phyloP scores from a whole-genome alignment of 2,888 invertebrate genomes.

The Trichacis sp. region DNA sequence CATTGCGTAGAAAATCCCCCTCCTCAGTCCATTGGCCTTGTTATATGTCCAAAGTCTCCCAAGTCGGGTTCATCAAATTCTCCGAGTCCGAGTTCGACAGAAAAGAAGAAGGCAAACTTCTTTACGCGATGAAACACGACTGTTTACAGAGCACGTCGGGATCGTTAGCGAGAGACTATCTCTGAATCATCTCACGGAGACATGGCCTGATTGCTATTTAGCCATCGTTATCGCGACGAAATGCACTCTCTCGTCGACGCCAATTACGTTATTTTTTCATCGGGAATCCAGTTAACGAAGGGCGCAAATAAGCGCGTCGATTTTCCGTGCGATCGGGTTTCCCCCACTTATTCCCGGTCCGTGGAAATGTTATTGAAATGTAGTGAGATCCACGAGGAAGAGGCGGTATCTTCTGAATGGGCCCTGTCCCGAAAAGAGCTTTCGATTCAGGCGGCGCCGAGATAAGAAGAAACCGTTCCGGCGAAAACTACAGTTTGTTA shows the following conservation, averaged over 20 bases:
- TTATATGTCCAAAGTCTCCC: not conserved
- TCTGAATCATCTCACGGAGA: not conserved
- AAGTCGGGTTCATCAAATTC: not conserved
- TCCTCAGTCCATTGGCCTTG: not conserved
- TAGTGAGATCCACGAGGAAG: too few relatives aligned
- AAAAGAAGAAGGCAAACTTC: constrained; percentile 5
- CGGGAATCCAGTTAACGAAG: too few relatives aligned
- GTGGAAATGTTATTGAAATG: constrained; percentile 2
- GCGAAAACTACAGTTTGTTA: constrained; percentile 5
- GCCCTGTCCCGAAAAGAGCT: not conserved
- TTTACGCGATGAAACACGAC: constrained; percentile 6
- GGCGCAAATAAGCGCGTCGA: too few relatives aligned
- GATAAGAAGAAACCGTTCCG: constrained; percentile 12
- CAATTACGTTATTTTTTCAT: not conserved
- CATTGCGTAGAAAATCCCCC: not conserved
- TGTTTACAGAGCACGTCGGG: constrained; percentile 10
- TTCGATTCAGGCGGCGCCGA: constrained; percentile 13
- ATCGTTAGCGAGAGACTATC: not conserved
- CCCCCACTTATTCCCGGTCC: too few relatives aligned
- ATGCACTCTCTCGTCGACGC: not conserved
- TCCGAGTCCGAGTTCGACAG: not conserved
- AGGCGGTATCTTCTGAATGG: not conserved
- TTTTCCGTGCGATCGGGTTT: not conserved
- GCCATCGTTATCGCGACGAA: constrained; percentile 9
- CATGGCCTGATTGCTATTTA: constrained; percentile 10